These are phyloP conservation scores for Eutrigla gurnardus DNA, from an alignment of 2,797 vertebrate species.

Conservation along the genomic window DNA sequence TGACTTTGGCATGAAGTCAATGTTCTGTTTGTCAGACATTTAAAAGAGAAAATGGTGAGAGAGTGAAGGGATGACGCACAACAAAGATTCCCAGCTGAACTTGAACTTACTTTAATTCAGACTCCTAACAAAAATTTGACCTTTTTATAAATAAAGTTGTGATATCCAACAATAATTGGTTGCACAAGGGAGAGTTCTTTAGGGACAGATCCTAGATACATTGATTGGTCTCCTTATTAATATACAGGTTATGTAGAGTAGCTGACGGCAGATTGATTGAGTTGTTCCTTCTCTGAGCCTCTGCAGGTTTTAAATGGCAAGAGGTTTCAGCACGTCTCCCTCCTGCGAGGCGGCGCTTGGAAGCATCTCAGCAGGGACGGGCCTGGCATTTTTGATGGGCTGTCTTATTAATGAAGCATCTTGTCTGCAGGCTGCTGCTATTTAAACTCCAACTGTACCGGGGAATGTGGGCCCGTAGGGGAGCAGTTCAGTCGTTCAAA, in stretches of 20 bases:
- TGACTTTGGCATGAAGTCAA: background rate
- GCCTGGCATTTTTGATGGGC: conserved; percentile 53
- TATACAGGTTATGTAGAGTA: background rate
- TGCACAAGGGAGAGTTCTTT: background rate
- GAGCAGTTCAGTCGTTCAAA: conserved; percentile 27
- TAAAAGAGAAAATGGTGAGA: background rate
- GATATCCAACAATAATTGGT: background rate
- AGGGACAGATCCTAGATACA: background rate
- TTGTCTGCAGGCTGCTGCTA: conserved; percentile 53
- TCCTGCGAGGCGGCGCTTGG: conserved; percentile 24
- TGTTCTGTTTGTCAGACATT: background rate
- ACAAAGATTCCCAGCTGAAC: background rate
- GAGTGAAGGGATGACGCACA: background rate
- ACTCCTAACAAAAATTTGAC: background rate
- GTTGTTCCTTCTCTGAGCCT: conserved; percentile 18
- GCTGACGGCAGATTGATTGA: background rate
- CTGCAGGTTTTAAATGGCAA: conserved; percentile 53
- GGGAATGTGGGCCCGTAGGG: conserved; percentile 17
- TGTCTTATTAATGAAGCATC: conserved; percentile 43
- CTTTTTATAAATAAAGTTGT: background rate
- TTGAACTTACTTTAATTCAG: background rate
- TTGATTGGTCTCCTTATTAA: background rate
- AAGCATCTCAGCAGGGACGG: conserved; percentile 55
- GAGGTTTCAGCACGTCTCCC: conserved; percentile 60
- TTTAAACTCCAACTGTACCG: conserved; percentile 36